Conservation (phyloP, 2,888 invertebrate species). For the Thecophora atra region DNA sequence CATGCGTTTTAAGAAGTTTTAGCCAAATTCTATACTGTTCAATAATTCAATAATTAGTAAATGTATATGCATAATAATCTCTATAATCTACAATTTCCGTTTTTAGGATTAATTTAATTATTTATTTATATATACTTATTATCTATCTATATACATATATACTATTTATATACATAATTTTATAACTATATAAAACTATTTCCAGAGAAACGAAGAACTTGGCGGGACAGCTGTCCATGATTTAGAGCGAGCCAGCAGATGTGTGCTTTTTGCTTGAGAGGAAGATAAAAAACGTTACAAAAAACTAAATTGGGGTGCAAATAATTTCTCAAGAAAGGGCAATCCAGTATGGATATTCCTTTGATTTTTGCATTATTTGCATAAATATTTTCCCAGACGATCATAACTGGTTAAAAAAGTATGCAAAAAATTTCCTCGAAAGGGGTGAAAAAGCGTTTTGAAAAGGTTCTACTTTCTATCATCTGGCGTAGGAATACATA, state of each 20-base stretch:
- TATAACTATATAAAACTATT: neutral
- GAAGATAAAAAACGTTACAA: constrained; percentile 16
- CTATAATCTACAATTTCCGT: too few relatives aligned
- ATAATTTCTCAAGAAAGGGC: neutral
- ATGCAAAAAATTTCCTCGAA: neutral
- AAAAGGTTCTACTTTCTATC: constrained; percentile 31
- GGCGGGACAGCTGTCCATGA: neutral
- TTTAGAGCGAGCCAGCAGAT: too few relatives aligned
- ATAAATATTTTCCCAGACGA: constrained; percentile 2
- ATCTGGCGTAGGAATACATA: constrained; percentile 40
- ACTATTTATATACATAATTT: neutral
- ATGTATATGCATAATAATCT: too few relatives aligned
- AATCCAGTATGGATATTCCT: neutral
- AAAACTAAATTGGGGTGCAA: constrained; percentile 22
- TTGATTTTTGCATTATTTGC: neutral
- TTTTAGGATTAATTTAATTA: too few relatives aligned
- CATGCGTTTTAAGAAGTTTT: too few relatives aligned
- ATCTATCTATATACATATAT: neutral
- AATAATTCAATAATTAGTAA: too few relatives aligned
- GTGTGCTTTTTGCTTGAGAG: neutral
- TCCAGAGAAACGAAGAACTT: neutral
- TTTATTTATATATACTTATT: too few relatives aligned
- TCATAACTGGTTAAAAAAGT: neutral
- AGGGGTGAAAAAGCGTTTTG: neutral
- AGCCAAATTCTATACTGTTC: too few relatives aligned